These are phyloP conservation scores for Elaphurus davidianus DNA, from an alignment of 2,113 vertebrate species.

Conservation along the genomic window DNA sequence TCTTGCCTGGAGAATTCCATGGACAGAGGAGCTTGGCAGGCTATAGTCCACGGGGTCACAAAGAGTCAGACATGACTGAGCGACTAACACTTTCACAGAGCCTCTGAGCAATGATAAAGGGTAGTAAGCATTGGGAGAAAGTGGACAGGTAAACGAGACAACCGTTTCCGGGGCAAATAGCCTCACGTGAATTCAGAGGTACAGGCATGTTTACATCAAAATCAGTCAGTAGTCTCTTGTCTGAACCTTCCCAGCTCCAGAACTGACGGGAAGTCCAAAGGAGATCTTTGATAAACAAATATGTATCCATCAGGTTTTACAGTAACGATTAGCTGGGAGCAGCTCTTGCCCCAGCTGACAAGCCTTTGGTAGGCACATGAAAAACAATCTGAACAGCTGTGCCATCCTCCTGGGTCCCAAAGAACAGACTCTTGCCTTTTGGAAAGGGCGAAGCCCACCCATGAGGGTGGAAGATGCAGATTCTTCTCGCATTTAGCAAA, in stretches of 20 bases:
- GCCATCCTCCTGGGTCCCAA: background rate
- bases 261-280: background rate
- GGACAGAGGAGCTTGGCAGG: background rate
- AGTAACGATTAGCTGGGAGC: background rate
- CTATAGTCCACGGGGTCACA: background rate
- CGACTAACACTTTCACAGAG: background rate
- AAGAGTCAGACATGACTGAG: background rate
- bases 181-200: background rate
- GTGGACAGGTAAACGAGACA: background rate
- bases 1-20: background rate
- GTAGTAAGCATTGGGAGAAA: background rate
- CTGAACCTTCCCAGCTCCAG: background rate
- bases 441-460: background rate
- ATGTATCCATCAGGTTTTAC: accelerated
- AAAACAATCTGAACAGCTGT: background rate
- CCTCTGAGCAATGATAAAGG: background rate
- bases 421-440: background rate
- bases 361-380: background rate
- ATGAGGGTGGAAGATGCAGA: background rate
- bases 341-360: background rate
- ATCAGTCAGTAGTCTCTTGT: background rate
- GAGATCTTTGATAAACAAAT: background rate
- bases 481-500: background rate
- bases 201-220: background rate
- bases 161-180: accelerated